phyloP scores from a whole-genome alignment of 2,888 invertebrate species.

The Mycalesis mineus region DNA sequence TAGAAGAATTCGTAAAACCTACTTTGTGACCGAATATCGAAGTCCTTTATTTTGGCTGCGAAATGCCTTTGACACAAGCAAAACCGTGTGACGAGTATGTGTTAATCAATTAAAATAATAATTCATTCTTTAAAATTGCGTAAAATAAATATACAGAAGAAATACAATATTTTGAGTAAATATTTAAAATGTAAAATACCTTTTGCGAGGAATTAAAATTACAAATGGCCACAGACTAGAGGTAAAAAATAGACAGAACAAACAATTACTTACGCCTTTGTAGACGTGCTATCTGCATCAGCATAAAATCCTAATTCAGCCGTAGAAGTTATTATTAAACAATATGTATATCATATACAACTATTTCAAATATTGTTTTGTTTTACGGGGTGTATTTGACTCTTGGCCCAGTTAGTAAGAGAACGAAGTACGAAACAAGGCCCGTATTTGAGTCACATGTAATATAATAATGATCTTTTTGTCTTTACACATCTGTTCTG shows the following conservation, averaged over 20 bases:
- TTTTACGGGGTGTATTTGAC: no score
- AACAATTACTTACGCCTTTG: neutral
- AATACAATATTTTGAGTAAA: constrained; percentile 46
- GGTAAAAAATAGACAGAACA: neutral
- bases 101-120: constrained; percentile 27
- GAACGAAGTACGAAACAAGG: no score
- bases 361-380: no score
- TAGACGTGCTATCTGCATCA: neutral
- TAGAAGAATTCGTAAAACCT: constrained; percentile 1
- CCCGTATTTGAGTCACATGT: no score
- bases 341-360: no score
- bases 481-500: no score
- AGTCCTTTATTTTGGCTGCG: constrained; percentile 31
- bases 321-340: no score
- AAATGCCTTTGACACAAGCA: constrained; percentile 34
- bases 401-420: no score
- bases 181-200: constrained; percentile 39
- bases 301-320: no score
- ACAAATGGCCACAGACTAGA: neutral
- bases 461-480: no score
- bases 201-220: constrained; percentile 49
- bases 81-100: constrained; percentile 18
- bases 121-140: constrained; percentile 26
- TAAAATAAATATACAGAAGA: constrained; percentile 46
- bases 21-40: constrained; percentile 11